Percentiles rank a stretch among this genome's conserved stretches.
phyloP scores from a whole-genome alignment of 2,113 vertebrate species.

The Cervus canadensis region DNA sequence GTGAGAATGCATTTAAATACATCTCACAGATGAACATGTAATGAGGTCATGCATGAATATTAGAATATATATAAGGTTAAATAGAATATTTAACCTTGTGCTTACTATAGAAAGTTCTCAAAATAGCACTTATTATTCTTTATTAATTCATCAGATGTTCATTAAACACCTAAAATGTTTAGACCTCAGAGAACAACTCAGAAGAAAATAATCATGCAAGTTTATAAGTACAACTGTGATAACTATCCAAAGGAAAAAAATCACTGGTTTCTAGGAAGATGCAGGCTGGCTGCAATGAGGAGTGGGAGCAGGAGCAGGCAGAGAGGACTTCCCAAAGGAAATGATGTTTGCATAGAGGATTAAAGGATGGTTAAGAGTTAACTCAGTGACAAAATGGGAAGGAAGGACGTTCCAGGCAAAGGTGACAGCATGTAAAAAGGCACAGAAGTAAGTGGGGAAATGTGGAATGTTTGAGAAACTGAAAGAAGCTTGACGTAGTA shows the following conservation, averaged over 20 bases:
- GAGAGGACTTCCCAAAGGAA: background rate
- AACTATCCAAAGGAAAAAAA: background rate
- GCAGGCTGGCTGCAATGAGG: too few species aligned
- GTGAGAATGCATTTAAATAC: background rate
- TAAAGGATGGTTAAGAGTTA: background rate
- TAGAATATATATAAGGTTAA: too few species aligned
- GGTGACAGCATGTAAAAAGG: background rate
- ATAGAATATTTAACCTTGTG: background rate
- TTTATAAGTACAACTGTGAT: background rate
- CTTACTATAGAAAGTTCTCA: background rate
- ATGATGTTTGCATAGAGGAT: background rate
- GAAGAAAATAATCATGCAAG: background rate
- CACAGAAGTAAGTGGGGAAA: background rate
- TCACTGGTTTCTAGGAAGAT: background rate
- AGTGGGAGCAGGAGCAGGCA: background rate
- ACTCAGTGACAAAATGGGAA: background rate
- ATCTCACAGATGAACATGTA: background rate
- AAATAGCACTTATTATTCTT: background rate
- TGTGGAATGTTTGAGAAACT: background rate
- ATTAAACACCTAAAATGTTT: background rate
- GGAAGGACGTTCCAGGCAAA: background rate
- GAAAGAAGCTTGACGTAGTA: background rate
- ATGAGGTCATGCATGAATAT: background rate
- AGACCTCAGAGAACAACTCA: background rate
- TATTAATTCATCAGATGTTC: background rate